These are phyloP conservation scores for Tinamus guttatus DNA, from an alignment of 2,113 vertebrate species.

Conservation along the genomic window DNA sequence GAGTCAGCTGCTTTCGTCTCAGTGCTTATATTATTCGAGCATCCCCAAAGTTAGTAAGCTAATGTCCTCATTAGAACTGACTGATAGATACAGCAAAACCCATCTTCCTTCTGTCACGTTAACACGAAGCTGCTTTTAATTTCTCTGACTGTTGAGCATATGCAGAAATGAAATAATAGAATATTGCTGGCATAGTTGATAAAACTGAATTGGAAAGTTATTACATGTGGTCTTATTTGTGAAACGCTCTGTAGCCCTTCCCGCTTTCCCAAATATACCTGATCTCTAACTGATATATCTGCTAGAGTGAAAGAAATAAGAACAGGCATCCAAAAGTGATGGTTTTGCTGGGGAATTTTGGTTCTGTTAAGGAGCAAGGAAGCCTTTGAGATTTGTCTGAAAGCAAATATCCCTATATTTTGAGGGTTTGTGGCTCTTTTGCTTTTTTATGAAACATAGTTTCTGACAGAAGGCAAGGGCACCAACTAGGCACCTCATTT, in stretches of 20 bases:
- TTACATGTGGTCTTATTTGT: not conserved
- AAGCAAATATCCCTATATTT: not conserved
- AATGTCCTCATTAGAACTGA: constrained; percentile 12
- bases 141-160: constrained; percentile 14
- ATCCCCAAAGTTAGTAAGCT: not conserved
- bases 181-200: not conserved
- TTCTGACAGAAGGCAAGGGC: not conserved
- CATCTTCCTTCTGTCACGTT: constrained; percentile 28
- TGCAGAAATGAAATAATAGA: constrained; percentile 5
- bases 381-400: not conserved
- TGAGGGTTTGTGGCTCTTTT: not conserved
- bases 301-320: not conserved
- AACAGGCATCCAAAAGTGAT: not conserved
- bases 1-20: constrained; percentile 48
- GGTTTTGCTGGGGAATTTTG: not conserved
- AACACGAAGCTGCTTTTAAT: constrained; percentile 1
- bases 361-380: not conserved
- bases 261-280: not conserved
- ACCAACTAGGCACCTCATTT: not conserved
- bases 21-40: constrained; percentile 32
- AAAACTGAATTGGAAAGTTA: not conserved
- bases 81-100: constrained; percentile 34
- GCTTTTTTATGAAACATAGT: not conserved
- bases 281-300: not conserved
- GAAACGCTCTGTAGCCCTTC: not conserved